Conservation (phyloP, 2,113 vertebrate species). For the Chamaea fasciata region DNA sequence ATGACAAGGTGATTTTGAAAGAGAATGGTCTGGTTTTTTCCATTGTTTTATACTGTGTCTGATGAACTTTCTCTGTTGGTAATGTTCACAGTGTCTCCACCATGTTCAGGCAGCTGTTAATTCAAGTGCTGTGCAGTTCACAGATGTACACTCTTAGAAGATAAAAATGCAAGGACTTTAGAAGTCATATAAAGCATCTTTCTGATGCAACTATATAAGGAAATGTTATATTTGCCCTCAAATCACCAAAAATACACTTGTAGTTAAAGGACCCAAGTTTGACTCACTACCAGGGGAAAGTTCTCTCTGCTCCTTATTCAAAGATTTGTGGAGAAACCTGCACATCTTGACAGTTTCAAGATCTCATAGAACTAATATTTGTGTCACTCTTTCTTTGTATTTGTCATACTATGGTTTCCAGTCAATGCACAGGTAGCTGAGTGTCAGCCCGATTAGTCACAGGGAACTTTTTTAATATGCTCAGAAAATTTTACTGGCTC, state of each 20-base stretch:
- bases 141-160: neutral
- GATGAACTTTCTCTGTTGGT: neutral
- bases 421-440: accelerated
- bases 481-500: neutral
- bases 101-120: neutral
- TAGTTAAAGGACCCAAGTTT: neutral
- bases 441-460: neutral
- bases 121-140: neutral
- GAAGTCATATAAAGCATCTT: neutral
- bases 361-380: neutral
- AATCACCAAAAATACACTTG: neutral
- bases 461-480: neutral
- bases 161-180: neutral
- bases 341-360: neutral
- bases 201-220: neutral
- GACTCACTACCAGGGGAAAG: neutral
- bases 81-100: neutral
- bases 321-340: neutral
- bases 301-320: neutral
- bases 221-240: neutral
- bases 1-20: neutral
- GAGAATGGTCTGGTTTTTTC: neutral
- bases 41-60: neutral
- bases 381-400: neutral
- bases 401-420: neutral